Evolutionary conservation across 2,797 vertebrate genomes (phyloP).

Genomic region (Macropodus opercularis): DNA sequence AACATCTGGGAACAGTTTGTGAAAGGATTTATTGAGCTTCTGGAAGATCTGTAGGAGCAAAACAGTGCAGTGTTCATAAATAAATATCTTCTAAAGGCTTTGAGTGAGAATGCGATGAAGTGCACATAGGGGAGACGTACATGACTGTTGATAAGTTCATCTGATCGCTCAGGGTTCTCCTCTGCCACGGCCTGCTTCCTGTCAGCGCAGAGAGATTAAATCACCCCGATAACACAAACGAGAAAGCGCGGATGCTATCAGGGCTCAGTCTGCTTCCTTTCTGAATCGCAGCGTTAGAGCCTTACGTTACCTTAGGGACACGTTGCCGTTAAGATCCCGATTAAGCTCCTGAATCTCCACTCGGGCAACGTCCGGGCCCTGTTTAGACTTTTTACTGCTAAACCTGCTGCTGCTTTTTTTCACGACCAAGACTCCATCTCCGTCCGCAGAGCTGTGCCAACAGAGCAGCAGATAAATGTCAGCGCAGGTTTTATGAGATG

Average conservation of each 20-base stretch:
- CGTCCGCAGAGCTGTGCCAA: slow-evolving; percentile 27
- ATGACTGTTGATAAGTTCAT: slow-evolving; percentile 23
- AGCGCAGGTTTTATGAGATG: slow-evolving; percentile 8
- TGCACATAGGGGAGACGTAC: slow-evolving; percentile 50
- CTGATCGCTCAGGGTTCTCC: slow-evolving; percentile 1
- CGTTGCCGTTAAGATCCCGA: slow-evolving; percentile 39
- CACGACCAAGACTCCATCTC: background rate
- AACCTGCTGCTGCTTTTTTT: slow-evolving; percentile 36
- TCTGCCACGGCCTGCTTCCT: slow-evolving; percentile 74
- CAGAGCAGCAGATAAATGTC: slow-evolving; percentile 20
- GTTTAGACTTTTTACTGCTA: slow-evolving; percentile 34
- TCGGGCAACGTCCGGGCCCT: slow-evolving; percentile 61
- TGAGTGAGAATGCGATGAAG: background rate
- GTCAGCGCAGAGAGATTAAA: slow-evolving; percentile 28
- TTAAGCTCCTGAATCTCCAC: slow-evolving; percentile 21
- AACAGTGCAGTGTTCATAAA: background rate
- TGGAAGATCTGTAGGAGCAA: slow-evolving; percentile 54
- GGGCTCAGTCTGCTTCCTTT: background rate
- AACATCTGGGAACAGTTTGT: slow-evolving; percentile 83
- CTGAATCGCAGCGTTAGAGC: background rate
- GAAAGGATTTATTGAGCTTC: slow-evolving; percentile 78
- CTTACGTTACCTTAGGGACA: slow-evolving; percentile 52
- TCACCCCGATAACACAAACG: background rate
- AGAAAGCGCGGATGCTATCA: background rate
- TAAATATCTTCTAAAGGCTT: too few species aligned